Evolutionary conservation across 2,888 invertebrate species (phyloP), one percentile per base, ranked within the genome.

Genomic region (Achlya flavicornis): DNA sequence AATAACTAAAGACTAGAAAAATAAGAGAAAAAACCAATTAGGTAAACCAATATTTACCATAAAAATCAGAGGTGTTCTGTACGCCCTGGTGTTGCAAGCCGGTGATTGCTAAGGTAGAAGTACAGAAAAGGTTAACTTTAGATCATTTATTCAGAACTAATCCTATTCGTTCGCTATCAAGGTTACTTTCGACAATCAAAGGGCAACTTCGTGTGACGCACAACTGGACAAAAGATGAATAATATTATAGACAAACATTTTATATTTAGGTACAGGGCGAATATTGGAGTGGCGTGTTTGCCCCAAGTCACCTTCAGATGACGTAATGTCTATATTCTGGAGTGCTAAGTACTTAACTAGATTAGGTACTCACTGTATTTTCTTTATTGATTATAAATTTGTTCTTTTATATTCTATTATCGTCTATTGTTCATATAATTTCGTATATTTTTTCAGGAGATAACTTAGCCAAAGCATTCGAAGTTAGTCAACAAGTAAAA

Each of bases 291-390:
- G 19, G 10, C 53, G 8, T 10, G 19, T 53, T 53, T 53, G 8
- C 48, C 19, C 12, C 16, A 16, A 53, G 53, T 19, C 19, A 53
- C 53, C 53, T 53, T 53, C 53, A 53, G 19, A 53, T 53, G 53
- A 53, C 53, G 16, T 19, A 53, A 53, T 53, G 19, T 53, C 53
- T 53, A 14, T 35, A 63, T n/a, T 60, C 53, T 53, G 19, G 53
- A 53, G 53, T 53, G 19, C 53, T 53, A 41, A 41, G 12, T 12
- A 53, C 53, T n/a, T 53, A 10, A 53, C 53, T 10, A 53, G 53
- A 53, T 53, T 53, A 53, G 19, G 2, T 41, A 12, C 41, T 41
- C 12, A 12, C 41, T 10, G 7, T 53, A n/a, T 46, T 46, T 14
- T 46, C n/a, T 46, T n/a, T 4, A 14, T 53, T 19, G 10, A 0